A percentile compares a stretch with the other conserved stretches of the same genome.
These are phyloP conservation scores for Caenorhabditis imperialis DNA, from an alignment of 2,888 invertebrate genomes.

Conservation along the genomic window DNA sequence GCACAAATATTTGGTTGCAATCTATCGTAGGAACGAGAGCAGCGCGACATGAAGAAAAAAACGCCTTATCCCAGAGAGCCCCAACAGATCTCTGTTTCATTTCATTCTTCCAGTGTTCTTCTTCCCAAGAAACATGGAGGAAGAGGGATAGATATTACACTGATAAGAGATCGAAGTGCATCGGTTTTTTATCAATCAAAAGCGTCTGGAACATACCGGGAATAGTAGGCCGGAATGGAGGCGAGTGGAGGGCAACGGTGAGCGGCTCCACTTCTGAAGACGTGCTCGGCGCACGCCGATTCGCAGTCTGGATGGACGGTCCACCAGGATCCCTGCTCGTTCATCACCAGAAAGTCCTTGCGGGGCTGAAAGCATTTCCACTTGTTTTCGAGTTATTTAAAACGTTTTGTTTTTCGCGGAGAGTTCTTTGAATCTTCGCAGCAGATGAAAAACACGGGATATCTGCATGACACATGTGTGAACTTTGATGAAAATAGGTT, in stretches of 20 bases:
- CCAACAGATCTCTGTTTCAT: constrained; percentile 36
- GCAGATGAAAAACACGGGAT: constrained; percentile 14
- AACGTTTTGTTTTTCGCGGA: too few relatives aligned
- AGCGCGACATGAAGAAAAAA: constrained; percentile 23
- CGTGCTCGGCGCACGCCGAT: constrained; percentile 60
- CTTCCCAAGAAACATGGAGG: constrained; percentile 24
- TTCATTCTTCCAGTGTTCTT: too few relatives aligned
- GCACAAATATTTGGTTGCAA: constrained; percentile 51
- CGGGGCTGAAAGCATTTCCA: constrained; percentile 64
- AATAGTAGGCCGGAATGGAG: constrained; percentile 52
- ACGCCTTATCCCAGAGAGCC: constrained; percentile 14
- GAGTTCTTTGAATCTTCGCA: too few relatives aligned
- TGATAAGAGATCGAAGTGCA: constrained; percentile 45
- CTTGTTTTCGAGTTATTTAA: too few relatives aligned
- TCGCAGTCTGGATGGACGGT: constrained; percentile 68
- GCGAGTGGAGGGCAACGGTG: constrained; percentile 62
- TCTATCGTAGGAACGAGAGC: constrained; percentile 37
- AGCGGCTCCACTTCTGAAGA: constrained; percentile 56
- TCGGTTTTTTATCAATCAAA: constrained; percentile 5
- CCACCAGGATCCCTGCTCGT: constrained; percentile 69
- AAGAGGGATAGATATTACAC: constrained; percentile 33
- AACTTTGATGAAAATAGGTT: not conserved
- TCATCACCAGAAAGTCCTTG: constrained; percentile 68
- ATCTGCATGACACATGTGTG: not conserved
- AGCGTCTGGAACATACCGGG: constrained; percentile 20